Evolutionary conservation across 37 sponge, comb jelly and placozoan species (phyloP).

Genomic region (Geodia barretti): DNA sequence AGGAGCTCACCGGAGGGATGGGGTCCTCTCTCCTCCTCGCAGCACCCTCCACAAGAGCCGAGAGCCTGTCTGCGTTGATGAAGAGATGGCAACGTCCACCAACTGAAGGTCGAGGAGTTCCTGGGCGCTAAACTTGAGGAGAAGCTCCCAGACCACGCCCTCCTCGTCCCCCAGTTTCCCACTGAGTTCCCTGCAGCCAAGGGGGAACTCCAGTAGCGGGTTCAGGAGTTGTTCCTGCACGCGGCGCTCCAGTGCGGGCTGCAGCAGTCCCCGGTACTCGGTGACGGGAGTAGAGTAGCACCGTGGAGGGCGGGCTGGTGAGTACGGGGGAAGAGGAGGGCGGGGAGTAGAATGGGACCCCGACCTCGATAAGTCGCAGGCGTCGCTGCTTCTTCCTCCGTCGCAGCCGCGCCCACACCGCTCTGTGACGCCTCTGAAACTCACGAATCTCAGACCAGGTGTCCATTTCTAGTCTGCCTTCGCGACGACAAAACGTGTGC

Average conservation of each 20-base stretch:
- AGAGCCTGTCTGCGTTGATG: slow-evolving; percentile 39
- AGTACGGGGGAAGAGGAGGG: neutral
- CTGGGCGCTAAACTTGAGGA: slow-evolving; percentile 40
- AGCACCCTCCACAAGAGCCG: slow-evolving; percentile 4
- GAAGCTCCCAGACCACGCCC: neutral
- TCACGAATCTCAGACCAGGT: slow-evolving; percentile 18
- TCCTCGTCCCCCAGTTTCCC: neutral
- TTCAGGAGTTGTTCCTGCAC: slow-evolving; percentile 38
- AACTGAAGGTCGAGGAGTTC: slow-evolving; percentile 12
- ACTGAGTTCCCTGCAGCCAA: slow-evolving; percentile 1
- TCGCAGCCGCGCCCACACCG: neutral
- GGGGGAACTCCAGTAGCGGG: slow-evolving; percentile 49
- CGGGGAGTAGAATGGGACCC: neutral
- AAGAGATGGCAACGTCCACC: neutral
- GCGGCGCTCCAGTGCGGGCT: slow-evolving; percentile 14
- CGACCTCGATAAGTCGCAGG: neutral
- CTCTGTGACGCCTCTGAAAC: slow-evolving; percentile 2
- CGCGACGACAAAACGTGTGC: no score
- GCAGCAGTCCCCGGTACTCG: neutral
- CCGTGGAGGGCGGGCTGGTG: neutral
- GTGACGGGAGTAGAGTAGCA: no score
- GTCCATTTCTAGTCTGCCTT: slow-evolving; percentile 3
- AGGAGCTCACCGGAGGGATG: no score
- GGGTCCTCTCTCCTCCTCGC: neutral
- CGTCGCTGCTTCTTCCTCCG: slow-evolving; percentile 3